Conservation (phyloP, 2,888 invertebrate species). For the Malachius bipustulatus region DNA sequence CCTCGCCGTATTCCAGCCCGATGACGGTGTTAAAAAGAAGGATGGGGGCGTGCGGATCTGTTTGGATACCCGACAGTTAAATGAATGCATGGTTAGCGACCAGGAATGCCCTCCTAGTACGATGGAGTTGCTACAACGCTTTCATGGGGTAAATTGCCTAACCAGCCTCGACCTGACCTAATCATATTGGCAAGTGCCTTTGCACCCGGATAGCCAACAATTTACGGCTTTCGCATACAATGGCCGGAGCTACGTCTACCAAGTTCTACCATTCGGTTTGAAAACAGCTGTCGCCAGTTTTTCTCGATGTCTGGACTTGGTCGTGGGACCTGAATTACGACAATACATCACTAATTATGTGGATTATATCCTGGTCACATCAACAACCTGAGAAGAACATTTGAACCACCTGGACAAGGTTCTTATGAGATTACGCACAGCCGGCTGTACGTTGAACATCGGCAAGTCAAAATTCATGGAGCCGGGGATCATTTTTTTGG, state of each 20-base stretch:
- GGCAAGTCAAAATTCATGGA: constrained; percentile 21
- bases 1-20: constrained; percentile 25
- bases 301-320: constrained; percentile 14
- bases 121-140: constrained; percentile 16
- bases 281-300: constrained; percentile 19
- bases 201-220: constrained; percentile 13
- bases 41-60: too few relatives aligned
- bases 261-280: constrained; percentile 21
- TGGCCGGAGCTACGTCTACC: constrained; percentile 22
- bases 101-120: constrained; percentile 19
- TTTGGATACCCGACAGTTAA: constrained; percentile 25
- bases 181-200: constrained; percentile 18
- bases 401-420: constrained; percentile 18
- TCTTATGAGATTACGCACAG: constrained; percentile 15
- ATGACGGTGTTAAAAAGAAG: constrained; percentile 23
- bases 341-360: constrained; percentile 23
- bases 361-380: constrained; percentile 25
- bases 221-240: constrained; percentile 18
- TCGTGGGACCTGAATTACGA: constrained; percentile 21
- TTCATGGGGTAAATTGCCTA: constrained; percentile 12
- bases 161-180: constrained; percentile 14
- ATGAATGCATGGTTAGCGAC: constrained; percentile 24
- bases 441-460: constrained; percentile 20
- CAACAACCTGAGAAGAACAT: constrained; percentile 18
- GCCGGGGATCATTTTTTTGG: constrained; percentile 4